Evolutionary conservation across 2,888 invertebrate species (phyloP).

Genomic region (Eupithecia dodoneata): DNA sequence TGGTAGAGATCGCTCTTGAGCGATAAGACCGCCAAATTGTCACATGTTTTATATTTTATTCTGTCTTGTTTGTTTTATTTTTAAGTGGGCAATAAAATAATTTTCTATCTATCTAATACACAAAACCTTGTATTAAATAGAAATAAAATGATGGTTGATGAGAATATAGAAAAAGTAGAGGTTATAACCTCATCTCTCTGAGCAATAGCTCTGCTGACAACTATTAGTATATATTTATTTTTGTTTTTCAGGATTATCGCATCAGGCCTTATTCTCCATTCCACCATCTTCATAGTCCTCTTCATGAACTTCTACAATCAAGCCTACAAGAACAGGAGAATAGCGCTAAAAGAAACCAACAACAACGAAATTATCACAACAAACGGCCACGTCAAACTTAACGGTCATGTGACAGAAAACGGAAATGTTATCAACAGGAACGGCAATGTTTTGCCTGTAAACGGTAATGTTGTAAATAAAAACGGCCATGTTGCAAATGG

Average conservation of each 20-base stretch:
- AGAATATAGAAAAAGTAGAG: too few species aligned
- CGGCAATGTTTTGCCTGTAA: constrained; percentile 46
- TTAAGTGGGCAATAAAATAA: too few species aligned
- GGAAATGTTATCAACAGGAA: constrained; percentile 45
- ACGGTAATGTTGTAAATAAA: constrained; percentile 34
- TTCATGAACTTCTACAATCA: constrained; percentile 96
- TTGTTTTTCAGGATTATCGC: constrained; percentile 85
- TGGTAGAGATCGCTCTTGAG: too few species aligned
- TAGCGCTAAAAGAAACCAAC: constrained; percentile 50
- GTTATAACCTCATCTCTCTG: too few species aligned
- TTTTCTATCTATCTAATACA: too few species aligned
- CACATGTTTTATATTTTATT: too few species aligned
- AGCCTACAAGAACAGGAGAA: constrained; percentile 85
- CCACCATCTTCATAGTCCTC: constrained; percentile 94
- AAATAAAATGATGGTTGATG: neutral
- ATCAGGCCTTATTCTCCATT: constrained; percentile 89
- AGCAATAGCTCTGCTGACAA: neutral
- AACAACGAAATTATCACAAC: constrained; percentile 52
- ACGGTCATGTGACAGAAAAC: constrained; percentile 43
- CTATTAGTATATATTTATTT: neutral
- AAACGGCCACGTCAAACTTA: constrained; percentile 39
- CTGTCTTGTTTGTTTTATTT: too few species aligned
- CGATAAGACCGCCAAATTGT: too few species aligned
- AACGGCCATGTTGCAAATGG: constrained; percentile 46
- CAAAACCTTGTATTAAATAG: neutral